These are phyloP conservation scores for Galaxias olidus DNA, from an alignment of 2,797 vertebrate genomes.

Conservation along the genomic window DNA sequence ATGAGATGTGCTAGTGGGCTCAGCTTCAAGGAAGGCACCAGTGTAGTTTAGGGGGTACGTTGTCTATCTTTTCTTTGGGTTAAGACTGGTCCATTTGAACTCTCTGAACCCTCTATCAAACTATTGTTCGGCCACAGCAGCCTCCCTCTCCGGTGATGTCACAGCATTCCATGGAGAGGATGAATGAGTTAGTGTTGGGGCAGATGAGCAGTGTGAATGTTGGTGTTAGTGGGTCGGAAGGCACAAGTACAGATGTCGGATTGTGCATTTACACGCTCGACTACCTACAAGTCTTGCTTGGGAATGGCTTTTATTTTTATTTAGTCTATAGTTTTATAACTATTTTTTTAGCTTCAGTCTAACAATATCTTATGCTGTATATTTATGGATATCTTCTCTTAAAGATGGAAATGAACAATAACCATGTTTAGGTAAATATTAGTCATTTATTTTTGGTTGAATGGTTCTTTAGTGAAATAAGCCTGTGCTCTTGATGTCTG, in stretches of 20 bases:
- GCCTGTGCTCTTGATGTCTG: no score
- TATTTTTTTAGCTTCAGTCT: no score
- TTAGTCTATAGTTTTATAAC: no score
- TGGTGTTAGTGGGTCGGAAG: conserved; percentile 55
- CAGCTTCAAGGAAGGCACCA: no score
- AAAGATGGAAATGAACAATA: no score
- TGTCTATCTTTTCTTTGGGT: conserved; percentile 44
- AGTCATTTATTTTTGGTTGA: no score
- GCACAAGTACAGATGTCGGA: not conserved
- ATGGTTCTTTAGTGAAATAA: no score
- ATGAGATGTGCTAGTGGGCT: no score
- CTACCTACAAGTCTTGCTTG: not conserved
- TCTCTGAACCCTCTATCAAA: conserved; percentile 68
- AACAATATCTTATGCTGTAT: no score
- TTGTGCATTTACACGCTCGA: not conserved
- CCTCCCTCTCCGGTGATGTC: conserved; percentile 75
- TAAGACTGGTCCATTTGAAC: conserved; percentile 71
- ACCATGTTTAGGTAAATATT: no score
- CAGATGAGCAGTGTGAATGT: conserved; percentile 71
- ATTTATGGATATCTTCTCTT: no score
- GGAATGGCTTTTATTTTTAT: not conserved
- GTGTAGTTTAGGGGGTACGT: no score
- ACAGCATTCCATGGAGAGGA: conserved; percentile 73
- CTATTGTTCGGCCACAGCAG: conserved; percentile 74
- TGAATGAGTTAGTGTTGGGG: conserved; percentile 77